Percentiles rank a stretch among this genome's conserved stretches.
These are phyloP conservation scores for Macrocentrus cingulum DNA, from an alignment of 1,140 invertebrate species.

Conservation along the genomic window DNA sequence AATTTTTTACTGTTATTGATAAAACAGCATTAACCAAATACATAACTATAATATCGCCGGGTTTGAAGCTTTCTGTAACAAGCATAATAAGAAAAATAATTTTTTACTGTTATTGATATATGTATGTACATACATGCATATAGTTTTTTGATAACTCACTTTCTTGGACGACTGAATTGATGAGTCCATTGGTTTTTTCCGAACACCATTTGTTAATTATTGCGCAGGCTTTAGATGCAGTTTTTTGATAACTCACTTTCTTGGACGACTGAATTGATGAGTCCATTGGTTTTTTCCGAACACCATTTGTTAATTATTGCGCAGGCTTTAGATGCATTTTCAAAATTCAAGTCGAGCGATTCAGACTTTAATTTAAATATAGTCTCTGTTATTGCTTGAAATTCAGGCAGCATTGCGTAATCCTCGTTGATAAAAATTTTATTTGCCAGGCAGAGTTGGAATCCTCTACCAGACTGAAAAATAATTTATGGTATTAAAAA, in stretches of 20 bases:
- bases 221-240: not conserved
- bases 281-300: not conserved
- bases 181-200: not conserved
- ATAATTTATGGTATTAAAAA: no score
- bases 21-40: not conserved
- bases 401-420: not conserved
- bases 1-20: not conserved
- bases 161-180: no score
- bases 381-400: not conserved
- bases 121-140: no score
- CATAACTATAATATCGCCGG: not conserved
- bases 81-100: no score
- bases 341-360: not conserved
- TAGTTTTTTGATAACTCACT: no score
- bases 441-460: not conserved
- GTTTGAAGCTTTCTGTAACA: not conserved
- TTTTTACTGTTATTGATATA: no score
- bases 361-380: not conserved
- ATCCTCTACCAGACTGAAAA: not conserved
- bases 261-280: no score
- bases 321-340: not conserved
- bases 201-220: conserved; percentile 3
- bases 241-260: no score
- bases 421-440: not conserved
- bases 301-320: conserved; percentile 1